Evolutionary conservation across 2,797 vertebrate genomes (phyloP).

Genomic region (Peromyscus melanophrys): DNA sequence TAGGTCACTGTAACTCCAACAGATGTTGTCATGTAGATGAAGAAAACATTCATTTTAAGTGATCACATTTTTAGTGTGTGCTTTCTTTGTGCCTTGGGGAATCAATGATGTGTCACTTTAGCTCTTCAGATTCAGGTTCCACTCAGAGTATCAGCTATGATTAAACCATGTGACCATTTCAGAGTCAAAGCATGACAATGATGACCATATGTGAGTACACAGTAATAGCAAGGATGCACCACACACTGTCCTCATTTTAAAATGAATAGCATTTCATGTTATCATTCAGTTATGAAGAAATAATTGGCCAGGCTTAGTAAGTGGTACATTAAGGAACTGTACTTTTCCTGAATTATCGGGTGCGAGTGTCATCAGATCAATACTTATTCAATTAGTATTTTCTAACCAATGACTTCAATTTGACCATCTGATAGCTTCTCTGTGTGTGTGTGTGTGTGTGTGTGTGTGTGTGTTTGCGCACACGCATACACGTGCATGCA

Average conservation of each 20-base stretch:
- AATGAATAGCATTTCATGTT: background rate
- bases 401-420: conserved; percentile 37
- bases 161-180: conserved; percentile 46
- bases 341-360: background rate
- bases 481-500: accelerated
- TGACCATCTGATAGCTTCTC: background rate
- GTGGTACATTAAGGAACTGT: background rate
- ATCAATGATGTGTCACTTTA: conserved; percentile 12
- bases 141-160: conserved; percentile 34
- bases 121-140: background rate
- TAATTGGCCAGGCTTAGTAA: background rate
- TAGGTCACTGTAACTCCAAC: conserved; percentile 71
- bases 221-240: background rate
- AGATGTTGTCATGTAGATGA: conserved; percentile 66
- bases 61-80: conserved; percentile 38
- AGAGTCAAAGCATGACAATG: background rate
- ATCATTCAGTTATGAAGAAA: conserved; percentile 12
- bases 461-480: background rate
- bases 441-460: background rate
- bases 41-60: conserved; percentile 71
- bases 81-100: conserved; percentile 58
- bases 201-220: conserved; percentile 1
- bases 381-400: conserved; percentile 15
- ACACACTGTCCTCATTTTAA: background rate
- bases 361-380: background rate